Evolutionary conservation across 2,797 vertebrate genomes (phyloP).

Genomic region (Typhlichthys eigenmanni): DNA sequence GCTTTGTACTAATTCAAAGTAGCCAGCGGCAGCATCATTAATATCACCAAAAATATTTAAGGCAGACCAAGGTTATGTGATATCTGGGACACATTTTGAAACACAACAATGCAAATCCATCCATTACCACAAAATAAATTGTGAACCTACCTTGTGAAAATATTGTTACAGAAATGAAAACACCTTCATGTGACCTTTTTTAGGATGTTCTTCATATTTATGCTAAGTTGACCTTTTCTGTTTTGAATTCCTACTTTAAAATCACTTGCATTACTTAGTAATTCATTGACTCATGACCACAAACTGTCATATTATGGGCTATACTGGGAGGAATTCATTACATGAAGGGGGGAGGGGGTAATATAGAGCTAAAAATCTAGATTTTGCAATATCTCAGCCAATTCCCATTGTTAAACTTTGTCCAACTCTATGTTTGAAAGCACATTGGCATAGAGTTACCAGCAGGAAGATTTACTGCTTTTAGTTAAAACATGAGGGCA

Average conservation of each 20-base stretch:
- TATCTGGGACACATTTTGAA: too few species aligned
- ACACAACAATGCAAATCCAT: too few species aligned
- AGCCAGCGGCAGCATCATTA: conserved; percentile 6
- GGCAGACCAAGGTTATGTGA: too few species aligned
- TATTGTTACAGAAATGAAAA: neutral
- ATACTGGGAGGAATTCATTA: neutral
- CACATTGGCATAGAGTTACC: conserved; percentile 32
- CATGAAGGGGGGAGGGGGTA: neutral
- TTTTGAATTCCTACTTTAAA: too few species aligned
- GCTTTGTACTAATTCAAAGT: neutral
- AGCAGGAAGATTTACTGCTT: conserved; percentile 28
- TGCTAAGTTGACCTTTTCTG: too few species aligned
- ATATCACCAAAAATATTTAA: neutral
- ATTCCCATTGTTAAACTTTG: neutral
- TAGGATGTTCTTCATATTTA: too few species aligned
- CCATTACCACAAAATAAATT: conserved; percentile 7
- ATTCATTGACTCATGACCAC: too few species aligned
- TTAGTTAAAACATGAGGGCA: conserved; percentile 49
- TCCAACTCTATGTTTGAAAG: conserved; percentile 8
- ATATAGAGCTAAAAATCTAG: too few species aligned
- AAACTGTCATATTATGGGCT: too few species aligned
- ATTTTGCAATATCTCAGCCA: too few species aligned
- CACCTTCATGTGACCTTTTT: neutral
- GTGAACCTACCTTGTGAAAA: neutral
- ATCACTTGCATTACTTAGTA: too few species aligned